Base-by-base conservation (phyloP, 2,797 vertebrate genomes). In the Oreonectes daqikongensis region DNA sequence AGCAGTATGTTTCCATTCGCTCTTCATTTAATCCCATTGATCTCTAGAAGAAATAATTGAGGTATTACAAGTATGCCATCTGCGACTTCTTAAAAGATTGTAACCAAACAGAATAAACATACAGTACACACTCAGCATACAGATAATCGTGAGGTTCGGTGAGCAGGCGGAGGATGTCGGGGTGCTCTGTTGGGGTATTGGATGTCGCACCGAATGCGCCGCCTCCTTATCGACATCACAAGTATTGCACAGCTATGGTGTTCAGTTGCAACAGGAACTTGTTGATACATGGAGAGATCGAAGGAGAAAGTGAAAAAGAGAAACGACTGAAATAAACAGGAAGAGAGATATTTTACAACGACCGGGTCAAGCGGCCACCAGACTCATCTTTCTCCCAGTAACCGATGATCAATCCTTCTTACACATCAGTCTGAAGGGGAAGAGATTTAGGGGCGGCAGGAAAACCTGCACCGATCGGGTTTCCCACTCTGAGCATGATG, bases 201-300 rank as follows among this genome's bases (percentile, higher is more conserved):
- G 55, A 66, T 79, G 69, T 74, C 48, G 14, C n/a, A 63, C 71
- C 42, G 63, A 79, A 72, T 72, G 69, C 75, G 60, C 15, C 2
- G 46, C 72, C 72, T 70, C 73, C 24, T 40, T 61, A 72, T 76
- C 18, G 35, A 79, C 40, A 79, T 72, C 15, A 7, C 68, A 65
- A 28, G 53, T 78, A 75, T 69, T 57, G 63, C 46, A 85, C 78
- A 82, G 84, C 85, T 87, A 85, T 85, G 85, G 88, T 84, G 83
- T 80, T 81, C 79, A 44, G 83, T 88, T 77, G 65, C 84, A 80
- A 84, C 85, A 85, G 77, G 64, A 77, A 77, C 42, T 72, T 50
- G 63, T 44, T 60, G 73, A 52, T 72, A 30, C 63, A 42, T 11
- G 10, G 63, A 67, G 26, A 53, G 15, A 30, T n/a, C n/a, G 24